Conservation (phyloP, 2,888 invertebrate species). For the Thecophora atra region DNA sequence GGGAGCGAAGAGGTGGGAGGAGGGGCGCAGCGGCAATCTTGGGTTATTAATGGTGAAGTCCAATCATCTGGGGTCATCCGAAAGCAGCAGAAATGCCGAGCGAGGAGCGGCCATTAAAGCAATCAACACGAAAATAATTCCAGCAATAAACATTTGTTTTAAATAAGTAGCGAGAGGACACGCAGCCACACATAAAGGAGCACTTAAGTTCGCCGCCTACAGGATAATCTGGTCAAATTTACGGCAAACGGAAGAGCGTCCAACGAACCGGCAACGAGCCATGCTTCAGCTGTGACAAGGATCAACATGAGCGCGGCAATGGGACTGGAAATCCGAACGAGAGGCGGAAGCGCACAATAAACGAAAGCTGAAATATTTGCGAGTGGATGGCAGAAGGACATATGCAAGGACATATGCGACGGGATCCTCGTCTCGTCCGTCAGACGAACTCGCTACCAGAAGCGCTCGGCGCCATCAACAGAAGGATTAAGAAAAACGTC, state of each 20-base stretch:
- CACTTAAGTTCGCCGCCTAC: conserved; percentile 37
- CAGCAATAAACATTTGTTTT: conserved; percentile 12
- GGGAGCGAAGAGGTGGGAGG: too few species aligned
- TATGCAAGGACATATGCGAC: conserved; percentile 26
- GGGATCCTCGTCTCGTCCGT: neutral
- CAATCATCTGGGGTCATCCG: too few species aligned
- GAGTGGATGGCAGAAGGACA: conserved; percentile 28
- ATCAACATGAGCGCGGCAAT: neutral
- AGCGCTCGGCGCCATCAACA: neutral
- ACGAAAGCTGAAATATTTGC: conserved; percentile 30
- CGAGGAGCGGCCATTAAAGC: neutral
- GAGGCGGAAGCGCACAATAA: conserved; percentile 28
- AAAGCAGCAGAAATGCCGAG: too few species aligned
- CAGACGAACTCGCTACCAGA: neutral
- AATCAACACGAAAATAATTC: conserved; percentile 4
- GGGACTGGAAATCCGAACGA: conserved; percentile 8
- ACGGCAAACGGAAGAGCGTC: conserved; percentile 59
- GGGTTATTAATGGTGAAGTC: too few species aligned
- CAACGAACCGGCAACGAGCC: conserved; percentile 47
- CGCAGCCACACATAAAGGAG: neutral
- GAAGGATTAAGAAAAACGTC: neutral
- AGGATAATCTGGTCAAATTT: conserved; percentile 61
- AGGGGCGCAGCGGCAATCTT: too few species aligned
- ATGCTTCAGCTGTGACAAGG: neutral
- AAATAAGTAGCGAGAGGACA: neutral